phyloP scores from a whole-genome alignment of 2,113 vertebrate species.

The Cinclus mexicanus region DNA sequence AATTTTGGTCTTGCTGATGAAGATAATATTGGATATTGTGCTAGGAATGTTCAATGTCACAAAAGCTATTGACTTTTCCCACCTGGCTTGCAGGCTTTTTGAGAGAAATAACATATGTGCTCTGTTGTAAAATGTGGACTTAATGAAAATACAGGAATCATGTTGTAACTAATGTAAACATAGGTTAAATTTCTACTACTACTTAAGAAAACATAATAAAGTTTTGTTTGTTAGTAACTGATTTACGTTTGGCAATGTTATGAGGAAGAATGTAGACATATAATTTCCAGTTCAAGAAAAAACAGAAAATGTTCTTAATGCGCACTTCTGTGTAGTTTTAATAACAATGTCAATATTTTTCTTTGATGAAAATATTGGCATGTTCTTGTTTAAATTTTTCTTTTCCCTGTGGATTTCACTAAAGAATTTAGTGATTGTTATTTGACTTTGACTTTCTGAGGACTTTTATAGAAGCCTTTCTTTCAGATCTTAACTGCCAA shows the following conservation, averaged over 20 bases:
- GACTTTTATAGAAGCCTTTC: slow-evolving; percentile 32
- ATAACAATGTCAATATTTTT: slow-evolving; percentile 65
- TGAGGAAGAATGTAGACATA: slow-evolving; percentile 52
- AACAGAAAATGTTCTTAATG: slow-evolving; percentile 49
- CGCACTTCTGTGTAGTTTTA: slow-evolving; percentile 65
- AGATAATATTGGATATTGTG: not conserved
- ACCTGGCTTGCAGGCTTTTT: slow-evolving; percentile 63
- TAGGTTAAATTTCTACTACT: slow-evolving; percentile 20
- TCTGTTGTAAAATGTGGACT: slow-evolving; percentile 54
- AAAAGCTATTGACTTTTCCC: slow-evolving; percentile 63
- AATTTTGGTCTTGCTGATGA: no score
- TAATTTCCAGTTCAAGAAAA: slow-evolving; percentile 50
- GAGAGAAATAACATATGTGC: slow-evolving; percentile 59
- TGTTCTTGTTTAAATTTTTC: not conserved
- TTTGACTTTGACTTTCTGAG: slow-evolving; percentile 58
- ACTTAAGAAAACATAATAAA: slow-evolving; percentile 58
- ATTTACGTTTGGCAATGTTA: slow-evolving; percentile 65
- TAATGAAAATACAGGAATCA: slow-evolving; percentile 55
- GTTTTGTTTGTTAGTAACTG: slow-evolving; percentile 58
- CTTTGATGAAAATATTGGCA: slow-evolving; percentile 30
- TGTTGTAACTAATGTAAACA: slow-evolving; percentile 56
- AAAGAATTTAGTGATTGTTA: slow-evolving; percentile 55
- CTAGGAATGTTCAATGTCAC: slow-evolving; percentile 53
- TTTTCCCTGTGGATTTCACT: slow-evolving; percentile 15
- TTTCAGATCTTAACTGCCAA: slow-evolving; percentile 8